Evolutionary conservation across 2,113 vertebrate genomes (phyloP).

Genomic region (Trogon melanurus): DNA sequence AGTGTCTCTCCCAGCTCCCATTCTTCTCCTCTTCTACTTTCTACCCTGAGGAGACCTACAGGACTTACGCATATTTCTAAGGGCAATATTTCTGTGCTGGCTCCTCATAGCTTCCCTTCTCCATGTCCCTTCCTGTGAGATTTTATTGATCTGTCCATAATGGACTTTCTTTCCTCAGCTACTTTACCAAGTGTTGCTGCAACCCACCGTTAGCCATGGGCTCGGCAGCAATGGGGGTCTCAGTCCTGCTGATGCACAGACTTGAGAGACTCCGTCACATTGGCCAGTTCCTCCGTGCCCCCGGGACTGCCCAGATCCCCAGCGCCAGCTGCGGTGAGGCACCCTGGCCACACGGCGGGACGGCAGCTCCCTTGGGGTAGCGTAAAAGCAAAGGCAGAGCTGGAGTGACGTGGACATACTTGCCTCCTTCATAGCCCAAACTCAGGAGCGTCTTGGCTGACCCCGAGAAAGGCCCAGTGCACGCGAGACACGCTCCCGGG

Average conservation of each 20-base stretch:
- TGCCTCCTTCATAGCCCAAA: accelerated
- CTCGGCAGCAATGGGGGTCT: not conserved
- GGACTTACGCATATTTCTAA: not conserved
- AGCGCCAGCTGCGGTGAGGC: accelerated
- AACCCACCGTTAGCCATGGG: not conserved
- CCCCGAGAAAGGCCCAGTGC: not conserved
- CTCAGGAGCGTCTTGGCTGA: not conserved
- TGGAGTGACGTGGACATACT: accelerated
- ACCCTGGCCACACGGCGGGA: not conserved
- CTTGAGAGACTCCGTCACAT: accelerated
- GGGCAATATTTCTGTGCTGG: not conserved
- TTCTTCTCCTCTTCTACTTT: not conserved
- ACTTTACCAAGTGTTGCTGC: not conserved
- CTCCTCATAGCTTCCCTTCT: not conserved
- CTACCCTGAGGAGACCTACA: not conserved
- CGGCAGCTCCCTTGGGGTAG: not conserved
- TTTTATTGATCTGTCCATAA: not conserved
- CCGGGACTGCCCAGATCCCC: not conserved
- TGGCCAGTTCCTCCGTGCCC: not conserved
- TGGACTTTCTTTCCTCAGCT: not conserved
- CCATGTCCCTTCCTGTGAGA: not conserved
- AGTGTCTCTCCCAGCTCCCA: not conserved
- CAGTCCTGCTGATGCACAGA: not conserved
- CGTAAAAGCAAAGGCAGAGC: not conserved
- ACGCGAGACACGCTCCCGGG: accelerated